These are phyloP conservation scores for Ceyx cyanopectus DNA, from an alignment of 2,113 vertebrate genomes.

Conservation along the genomic window DNA sequence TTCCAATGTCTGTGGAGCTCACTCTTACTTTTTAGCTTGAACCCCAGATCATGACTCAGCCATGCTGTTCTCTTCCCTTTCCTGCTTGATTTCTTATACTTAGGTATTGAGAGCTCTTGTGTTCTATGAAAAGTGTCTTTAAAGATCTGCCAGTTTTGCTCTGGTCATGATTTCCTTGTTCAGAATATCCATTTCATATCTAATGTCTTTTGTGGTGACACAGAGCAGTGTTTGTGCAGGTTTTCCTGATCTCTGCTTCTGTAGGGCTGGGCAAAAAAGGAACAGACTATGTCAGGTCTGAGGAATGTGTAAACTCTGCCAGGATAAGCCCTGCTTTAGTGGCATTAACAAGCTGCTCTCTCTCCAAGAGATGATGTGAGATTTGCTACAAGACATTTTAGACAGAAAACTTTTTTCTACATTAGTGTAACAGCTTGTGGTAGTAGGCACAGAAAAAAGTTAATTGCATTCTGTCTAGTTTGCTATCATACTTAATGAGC, in stretches of 20 bases:
- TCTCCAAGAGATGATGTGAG: background rate
- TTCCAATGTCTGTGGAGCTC: no score
- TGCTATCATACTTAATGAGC: background rate
- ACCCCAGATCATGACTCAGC: no score
- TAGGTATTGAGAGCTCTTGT: no score
- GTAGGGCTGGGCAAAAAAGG: background rate
- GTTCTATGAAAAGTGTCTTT: no score
- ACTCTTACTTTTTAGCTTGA: no score
- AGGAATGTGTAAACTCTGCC: slow-evolving; percentile 13
- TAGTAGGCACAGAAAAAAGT: background rate
- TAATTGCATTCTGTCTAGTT: background rate
- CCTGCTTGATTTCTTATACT: no score
- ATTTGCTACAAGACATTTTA: background rate
- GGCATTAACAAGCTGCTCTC: background rate
- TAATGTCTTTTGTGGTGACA: background rate
- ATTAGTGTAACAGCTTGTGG: background rate
- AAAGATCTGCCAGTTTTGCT: no score
- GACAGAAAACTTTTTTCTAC: background rate
- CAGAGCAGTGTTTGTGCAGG: background rate
- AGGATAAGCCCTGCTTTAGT: background rate
- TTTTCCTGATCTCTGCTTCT: background rate
- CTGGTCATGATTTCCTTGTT: background rate
- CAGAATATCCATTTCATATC: background rate
- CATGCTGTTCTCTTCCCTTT: no score
- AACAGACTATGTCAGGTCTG: background rate